Evolutionary conservation across 2,797 vertebrate genomes (phyloP), one percentile per base, ranked within the genome.

Genomic region (Oreortyx pictus): DNA sequence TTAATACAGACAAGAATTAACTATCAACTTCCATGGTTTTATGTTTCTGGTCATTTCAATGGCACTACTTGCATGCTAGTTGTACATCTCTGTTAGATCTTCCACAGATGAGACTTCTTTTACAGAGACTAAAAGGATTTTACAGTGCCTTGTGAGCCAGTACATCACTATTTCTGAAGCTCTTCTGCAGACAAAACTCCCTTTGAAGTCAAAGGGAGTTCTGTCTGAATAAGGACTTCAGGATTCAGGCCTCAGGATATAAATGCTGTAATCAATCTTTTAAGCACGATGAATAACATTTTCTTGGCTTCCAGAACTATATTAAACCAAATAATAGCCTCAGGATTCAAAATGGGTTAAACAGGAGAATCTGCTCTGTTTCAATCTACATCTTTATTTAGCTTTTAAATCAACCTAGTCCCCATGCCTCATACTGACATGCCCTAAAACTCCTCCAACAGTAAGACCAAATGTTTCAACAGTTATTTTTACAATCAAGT

Each of bases 241-340:
- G 61, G 83, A 94, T 96, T 92, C 84, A 68, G 75, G 65, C 90
- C 90, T 90, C 68, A 50, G 78, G 94, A 77, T 75, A 92, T 47
- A 89, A 93, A 78, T 61, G 50, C 65, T 82, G 37, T 75, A 78
- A 86, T 93, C 92, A 92, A 67, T 83, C 59, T 92, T 91, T 81
- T 62, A 39, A 90, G 59, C 50, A 75, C 18, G 68, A 73, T 86
- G 91, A 95, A 50, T 86, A 93, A 95, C 50, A 83, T 78, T 64
- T 95, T 75, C 85, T 92, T 96, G 93, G 89, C 73, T 95, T 93
- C 91, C 89, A 92, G 79, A 89, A 89, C 43, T 59, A 47, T 31
- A 70, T 60, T 88, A 89, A 88, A 35, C 47, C 67, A 88, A 86
- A 78, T 17, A 70, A 60, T 89, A 89, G 62, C 88, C 74, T 39